A percentile compares a stretch with the other conserved stretches of the same genome.
phyloP scores from a whole-genome alignment of 1,140 invertebrate genomes.

The Trinorchestia longiramus region DNA sequence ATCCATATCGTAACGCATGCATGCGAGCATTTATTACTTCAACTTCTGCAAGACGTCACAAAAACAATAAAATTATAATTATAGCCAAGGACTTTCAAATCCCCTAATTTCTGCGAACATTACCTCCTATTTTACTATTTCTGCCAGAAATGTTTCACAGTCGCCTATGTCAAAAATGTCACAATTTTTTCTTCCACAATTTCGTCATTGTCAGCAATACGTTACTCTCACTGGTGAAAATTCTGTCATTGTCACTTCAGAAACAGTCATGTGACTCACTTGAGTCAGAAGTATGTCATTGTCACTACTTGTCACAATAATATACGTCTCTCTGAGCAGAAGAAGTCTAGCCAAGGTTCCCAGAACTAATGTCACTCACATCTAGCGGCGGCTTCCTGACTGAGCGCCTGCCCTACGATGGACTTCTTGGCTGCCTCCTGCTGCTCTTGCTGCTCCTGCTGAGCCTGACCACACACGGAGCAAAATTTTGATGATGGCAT shows the following conservation, averaged over 20 bases:
- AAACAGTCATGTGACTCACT: too few relatives aligned
- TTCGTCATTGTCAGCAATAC: neutral
- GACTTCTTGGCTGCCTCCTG: conserved; percentile 35
- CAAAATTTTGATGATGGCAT: neutral
- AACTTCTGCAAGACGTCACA: too few relatives aligned
- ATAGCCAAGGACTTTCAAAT: neutral
- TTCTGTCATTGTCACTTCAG: neutral
- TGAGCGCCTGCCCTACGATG: conserved; percentile 37
- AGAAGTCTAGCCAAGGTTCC: neutral
- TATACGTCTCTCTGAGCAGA: neutral
- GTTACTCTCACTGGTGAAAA: neutral
- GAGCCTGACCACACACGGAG: neutral
- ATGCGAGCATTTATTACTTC: too few relatives aligned
- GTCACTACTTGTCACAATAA: neutral
- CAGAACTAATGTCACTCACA: neutral
- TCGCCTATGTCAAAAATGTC: neutral
- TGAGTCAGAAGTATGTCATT: neutral
- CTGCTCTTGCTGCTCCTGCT: conserved; percentile 38
- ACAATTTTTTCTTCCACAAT: neutral
- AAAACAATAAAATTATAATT: neutral
- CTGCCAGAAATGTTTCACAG: neutral
- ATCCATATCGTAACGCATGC: too few relatives aligned
- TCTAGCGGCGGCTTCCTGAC: conserved; percentile 42
- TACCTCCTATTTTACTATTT: neutral
- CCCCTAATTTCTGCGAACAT: neutral